These are phyloP conservation scores for Pseudomyrmex concolor DNA, from an alignment of 1,140 invertebrate species.

Conservation along the genomic window DNA sequence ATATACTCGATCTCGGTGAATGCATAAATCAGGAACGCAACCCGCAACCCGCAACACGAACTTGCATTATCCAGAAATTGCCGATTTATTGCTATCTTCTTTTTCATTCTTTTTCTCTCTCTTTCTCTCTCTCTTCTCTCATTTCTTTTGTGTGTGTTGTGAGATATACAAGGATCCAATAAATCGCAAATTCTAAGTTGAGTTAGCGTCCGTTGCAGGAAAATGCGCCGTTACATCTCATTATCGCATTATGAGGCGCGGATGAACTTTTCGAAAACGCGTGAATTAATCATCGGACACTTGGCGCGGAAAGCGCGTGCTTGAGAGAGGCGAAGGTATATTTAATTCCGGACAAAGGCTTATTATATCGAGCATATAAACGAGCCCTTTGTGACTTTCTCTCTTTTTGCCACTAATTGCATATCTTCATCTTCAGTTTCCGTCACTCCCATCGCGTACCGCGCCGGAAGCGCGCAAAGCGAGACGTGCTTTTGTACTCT, in stretches of 20 bases:
- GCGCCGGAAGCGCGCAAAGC: conserved; percentile 27
- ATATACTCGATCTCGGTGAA: conserved; percentile 21
- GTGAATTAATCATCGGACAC: conserved; percentile 40
- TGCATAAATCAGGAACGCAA: conserved; percentile 49
- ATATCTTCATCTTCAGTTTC: conserved; percentile 50
- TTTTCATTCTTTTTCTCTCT: not conserved
- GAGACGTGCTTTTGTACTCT: conserved; percentile 31
- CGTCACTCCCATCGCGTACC: conserved; percentile 36
- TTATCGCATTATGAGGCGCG: conserved; percentile 8
- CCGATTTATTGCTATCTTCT: not conserved
- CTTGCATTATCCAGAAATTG: conserved; percentile 37
- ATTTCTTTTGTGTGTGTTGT: not conserved
- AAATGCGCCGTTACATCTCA: conserved; percentile 10
- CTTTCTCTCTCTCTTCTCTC: no score
- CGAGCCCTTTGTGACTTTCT: conserved; percentile 18
- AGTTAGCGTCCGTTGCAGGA: not conserved
- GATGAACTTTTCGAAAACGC: conserved; percentile 22
- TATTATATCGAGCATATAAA: conserved; percentile 38
- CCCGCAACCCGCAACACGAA: not conserved
- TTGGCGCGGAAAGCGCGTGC: not conserved
- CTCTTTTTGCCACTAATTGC: conserved; percentile 45
- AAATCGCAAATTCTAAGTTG: conserved; percentile 23
- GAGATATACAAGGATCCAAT: not conserved
- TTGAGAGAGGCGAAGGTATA: conserved; percentile 4
- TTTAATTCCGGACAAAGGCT: conserved; percentile 45